These are phyloP conservation scores for Tinea trinotella DNA, from an alignment of 2,888 invertebrate genomes.

Conservation along the genomic window DNA sequence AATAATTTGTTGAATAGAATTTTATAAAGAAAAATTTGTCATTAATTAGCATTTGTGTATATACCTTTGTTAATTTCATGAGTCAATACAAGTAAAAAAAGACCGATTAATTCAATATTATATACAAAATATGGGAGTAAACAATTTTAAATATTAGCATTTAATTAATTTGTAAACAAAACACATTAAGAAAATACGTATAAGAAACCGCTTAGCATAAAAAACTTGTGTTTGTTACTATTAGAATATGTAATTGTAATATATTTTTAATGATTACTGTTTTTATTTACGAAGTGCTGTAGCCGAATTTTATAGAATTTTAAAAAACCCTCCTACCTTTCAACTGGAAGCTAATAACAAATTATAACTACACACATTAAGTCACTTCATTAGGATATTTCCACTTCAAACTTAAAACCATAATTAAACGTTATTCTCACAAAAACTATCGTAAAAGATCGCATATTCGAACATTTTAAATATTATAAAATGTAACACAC, in stretches of 20 bases:
- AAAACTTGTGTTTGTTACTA: too few relatives aligned
- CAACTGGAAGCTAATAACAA: background rate
- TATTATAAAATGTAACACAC: constrained; percentile 36
- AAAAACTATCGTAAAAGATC: constrained; percentile 33
- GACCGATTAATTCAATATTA: too few relatives aligned
- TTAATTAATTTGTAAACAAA: too few relatives aligned
- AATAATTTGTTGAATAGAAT: background rate
- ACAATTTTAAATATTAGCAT: too few relatives aligned
- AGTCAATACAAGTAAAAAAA: background rate
- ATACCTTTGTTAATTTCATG: background rate
- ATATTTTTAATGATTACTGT: too few relatives aligned
- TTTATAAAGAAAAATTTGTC: background rate
- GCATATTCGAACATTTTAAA: constrained; percentile 42
- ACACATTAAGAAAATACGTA: too few relatives aligned
- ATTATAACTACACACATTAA: constrained; percentile 24
- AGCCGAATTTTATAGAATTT: background rate
- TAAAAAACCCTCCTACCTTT: background rate
- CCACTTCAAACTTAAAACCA: constrained; percentile 31
- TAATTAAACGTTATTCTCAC: constrained; percentile 13
- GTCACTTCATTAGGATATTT: constrained; percentile 36
- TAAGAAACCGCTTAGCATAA: too few relatives aligned
- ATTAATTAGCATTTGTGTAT: background rate
- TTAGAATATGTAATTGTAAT: too few relatives aligned
- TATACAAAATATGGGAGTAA: too few relatives aligned
- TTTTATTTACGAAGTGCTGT: background rate